Conservation (phyloP, 2,113 vertebrate genomes). For the Malurus elegans region DNA sequence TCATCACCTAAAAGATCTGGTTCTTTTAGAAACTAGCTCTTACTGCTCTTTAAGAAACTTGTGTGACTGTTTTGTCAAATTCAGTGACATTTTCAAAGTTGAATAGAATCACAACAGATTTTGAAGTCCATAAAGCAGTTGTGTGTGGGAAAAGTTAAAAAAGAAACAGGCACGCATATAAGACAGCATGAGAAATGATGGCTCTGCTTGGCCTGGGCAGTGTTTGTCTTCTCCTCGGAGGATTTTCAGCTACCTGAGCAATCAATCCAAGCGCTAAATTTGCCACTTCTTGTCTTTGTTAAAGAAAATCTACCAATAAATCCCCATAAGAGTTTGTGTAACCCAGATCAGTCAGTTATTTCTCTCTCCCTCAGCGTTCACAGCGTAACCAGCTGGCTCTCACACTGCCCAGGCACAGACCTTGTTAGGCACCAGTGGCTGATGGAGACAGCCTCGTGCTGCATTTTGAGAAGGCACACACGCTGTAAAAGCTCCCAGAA, state of each 20-base stretch:
- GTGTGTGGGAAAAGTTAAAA: conserved; percentile 10
- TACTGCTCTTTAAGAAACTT: not conserved
- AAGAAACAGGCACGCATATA: not conserved
- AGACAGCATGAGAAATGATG: conserved; percentile 37
- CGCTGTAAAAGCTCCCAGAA: not conserved
- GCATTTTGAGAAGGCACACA: not conserved
- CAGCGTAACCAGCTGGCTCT: not conserved
- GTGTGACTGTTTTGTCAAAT: not conserved
- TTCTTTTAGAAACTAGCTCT: not conserved
- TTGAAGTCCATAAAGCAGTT: not conserved
- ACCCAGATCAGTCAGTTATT: conserved; percentile 63
- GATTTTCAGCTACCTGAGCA: conserved; percentile 41
- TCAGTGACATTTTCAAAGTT: not conserved
- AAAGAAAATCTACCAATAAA: conserved; percentile 55
- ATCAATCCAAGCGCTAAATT: conserved; percentile 61
- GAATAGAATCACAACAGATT: not conserved
- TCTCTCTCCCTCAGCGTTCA: conserved; percentile 20
- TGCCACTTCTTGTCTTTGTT: not conserved
- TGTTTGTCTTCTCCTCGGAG: not conserved
- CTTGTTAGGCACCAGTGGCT: not conserved
- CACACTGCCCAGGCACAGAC: not conserved
- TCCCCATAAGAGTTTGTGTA: conserved; percentile 28
- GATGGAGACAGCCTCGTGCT: not conserved
- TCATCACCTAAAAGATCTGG: not conserved
- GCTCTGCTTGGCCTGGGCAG: not conserved